Percentiles rank a stretch among this genome's conserved stretches.
Conservation (phyloP, 2,113 vertebrate species). For the Phaetusa simplex region DNA sequence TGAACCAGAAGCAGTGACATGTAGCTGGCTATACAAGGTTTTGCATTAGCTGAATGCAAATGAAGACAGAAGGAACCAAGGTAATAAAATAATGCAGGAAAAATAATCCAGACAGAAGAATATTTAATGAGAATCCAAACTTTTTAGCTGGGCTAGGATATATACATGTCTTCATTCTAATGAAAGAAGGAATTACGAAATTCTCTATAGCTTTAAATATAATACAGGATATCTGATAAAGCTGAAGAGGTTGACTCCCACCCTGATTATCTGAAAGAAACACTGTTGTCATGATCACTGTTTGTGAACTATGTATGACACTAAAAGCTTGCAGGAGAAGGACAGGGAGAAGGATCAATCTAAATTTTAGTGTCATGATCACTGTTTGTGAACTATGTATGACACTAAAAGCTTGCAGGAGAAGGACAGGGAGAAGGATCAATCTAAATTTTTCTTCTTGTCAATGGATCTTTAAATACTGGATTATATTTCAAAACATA, state of each 20-base stretch:
- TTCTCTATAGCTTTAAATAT: background rate
- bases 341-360: background rate
- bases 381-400: background rate
- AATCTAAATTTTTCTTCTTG: background rate
- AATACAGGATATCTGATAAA: conserved; percentile 3
- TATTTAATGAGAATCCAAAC: background rate
- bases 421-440: background rate
- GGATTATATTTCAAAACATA: background rate
- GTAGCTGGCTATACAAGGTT: background rate
- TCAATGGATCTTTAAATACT: conserved; percentile 6
- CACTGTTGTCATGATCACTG: background rate
- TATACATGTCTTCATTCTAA: conserved; percentile 7
- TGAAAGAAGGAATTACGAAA: background rate
- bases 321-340: background rate
- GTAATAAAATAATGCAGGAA: background rate
- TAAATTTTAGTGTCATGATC: background rate
- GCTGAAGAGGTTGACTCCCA: background rate
- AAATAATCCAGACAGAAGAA: background rate
- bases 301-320: background rate
- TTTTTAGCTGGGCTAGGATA: background rate
- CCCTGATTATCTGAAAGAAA: background rate
- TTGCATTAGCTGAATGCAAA: background rate
- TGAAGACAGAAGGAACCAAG: background rate
- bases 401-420: background rate
- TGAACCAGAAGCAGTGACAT: background rate